Base-by-base conservation (phyloP, 2,797 vertebrate genomes). In the Megalops cyprinoides region DNA sequence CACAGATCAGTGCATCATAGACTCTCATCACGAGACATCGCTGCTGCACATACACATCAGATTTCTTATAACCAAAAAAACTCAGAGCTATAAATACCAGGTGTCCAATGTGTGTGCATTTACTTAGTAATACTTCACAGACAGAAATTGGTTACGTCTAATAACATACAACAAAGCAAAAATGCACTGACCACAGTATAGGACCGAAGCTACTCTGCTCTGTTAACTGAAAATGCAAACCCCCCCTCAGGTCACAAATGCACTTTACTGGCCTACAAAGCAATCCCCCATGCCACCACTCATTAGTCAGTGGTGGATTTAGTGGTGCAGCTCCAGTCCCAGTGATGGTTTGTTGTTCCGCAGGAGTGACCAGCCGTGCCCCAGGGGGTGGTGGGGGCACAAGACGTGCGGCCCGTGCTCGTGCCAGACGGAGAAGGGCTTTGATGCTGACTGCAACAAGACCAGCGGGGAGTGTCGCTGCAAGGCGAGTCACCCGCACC, bases 381-480 rank as follows among this genome's bases (percentile, higher is more conserved):
- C 97, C 0, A 92, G 96, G 56, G 97, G 97, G 9, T 97, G 97
- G 97, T 98, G 97, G 97, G 98, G 97, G 20, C 95, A 98, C 83
- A 97, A 97, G 85, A 97, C 96, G 0, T 99, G 98, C 0, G 97
- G 97, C 1, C 98, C 98, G 0, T 99, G 98, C 88, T 95, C 91
- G 91, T 99, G 97, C 78, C 94, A 95, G 0, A 91, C 93, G 1
- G 89, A 94, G 84, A 95, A 93, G 71, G 98, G 98, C 76, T 99
- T 98, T 4, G 96, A 99, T 83, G 93, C 95, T 0, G 97, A 99
- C 87, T 99, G 98, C 91, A 98, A 99, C 93, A 97, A 97, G 92
- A 98, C 96, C 0, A 98, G 92, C 0, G 98, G 98, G 79, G 95
- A 96, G 85, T 99, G 98, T 87, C 96, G 86, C 87, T 99, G 98